A percentile compares a stretch with the other conserved stretches of the same genome.
phyloP scores from a whole-genome alignment of 2,888 invertebrate genomes.

The Flexamia atlantica region DNA sequence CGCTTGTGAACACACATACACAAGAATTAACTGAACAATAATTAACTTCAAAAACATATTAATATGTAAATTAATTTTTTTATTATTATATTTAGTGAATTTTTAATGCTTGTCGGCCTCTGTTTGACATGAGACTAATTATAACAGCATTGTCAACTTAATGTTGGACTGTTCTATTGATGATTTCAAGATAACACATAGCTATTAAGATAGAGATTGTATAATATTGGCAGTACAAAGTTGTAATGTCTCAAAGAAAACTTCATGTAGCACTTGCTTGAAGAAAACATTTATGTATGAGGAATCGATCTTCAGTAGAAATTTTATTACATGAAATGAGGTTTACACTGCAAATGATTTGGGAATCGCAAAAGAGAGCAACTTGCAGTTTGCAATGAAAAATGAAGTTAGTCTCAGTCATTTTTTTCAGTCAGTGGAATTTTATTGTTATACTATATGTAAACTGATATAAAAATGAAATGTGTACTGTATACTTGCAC shows the following conservation, averaged over 20 bases:
- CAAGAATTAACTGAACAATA: not conserved
- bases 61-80: not conserved
- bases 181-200: conserved; percentile 13
- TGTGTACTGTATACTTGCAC: not conserved
- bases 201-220: conserved; percentile 11
- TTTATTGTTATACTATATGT: not conserved
- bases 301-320: too few relatives aligned
- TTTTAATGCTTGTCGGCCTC: not conserved
- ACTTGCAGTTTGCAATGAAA: not conserved
- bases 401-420: not conserved
- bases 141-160: not conserved
- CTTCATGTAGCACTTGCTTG: not conserved
- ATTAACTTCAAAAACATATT: not conserved
- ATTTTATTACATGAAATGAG: not conserved
- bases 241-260: not conserved
- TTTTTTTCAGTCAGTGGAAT: not conserved
- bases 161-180: not conserved
- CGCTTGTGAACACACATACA: not conserved
- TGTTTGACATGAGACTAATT: not conserved
- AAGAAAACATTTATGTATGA: not conserved
- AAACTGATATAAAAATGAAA: conserved; percentile 10
- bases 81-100: not conserved
- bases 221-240: not conserved
- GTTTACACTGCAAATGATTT: not conserved
- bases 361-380: not conserved